These are phyloP conservation scores for Hydrozoanthus tunicans DNA, from an alignment of 64 coral and sea anemone species.

Conservation along the genomic window DNA sequence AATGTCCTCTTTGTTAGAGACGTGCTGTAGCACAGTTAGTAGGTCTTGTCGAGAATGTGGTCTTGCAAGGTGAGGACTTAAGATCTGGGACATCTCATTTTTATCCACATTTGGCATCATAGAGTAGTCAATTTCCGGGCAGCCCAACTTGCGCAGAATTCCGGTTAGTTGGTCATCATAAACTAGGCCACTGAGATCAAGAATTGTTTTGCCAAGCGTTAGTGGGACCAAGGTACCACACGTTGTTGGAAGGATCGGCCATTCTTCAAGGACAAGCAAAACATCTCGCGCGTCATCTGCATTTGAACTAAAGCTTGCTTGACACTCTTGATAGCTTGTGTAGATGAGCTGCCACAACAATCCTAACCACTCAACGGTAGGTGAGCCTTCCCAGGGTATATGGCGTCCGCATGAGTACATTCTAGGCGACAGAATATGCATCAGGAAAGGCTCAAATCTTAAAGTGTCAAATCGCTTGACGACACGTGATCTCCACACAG, in stretches of 20 bases:
- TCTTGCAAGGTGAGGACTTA: slow-evolving; percentile 70
- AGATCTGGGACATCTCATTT: slow-evolving; percentile 57
- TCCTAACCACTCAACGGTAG: slow-evolving; percentile 75
- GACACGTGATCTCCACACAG: slow-evolving; percentile 64
- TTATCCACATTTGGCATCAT: slow-evolving; percentile 60
- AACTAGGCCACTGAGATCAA: slow-evolving; percentile 69
- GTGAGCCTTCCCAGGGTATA: slow-evolving; percentile 70
- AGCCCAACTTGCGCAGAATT: slow-evolving; percentile 73
- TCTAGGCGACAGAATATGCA: slow-evolving; percentile 67
- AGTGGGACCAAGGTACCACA: slow-evolving; percentile 67
- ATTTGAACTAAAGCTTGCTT: slow-evolving; percentile 62
- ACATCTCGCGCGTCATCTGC: slow-evolving; percentile 69
- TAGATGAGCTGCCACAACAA: slow-evolving; percentile 84
- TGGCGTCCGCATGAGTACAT: slow-evolving; percentile 74
- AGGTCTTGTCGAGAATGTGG: slow-evolving; percentile 78
- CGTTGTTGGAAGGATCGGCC: slow-evolving; percentile 88
- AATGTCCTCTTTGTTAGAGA: slow-evolving; percentile 70
- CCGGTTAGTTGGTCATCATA: slow-evolving; percentile 61
- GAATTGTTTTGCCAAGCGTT: slow-evolving; percentile 81
- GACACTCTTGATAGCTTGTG: slow-evolving; percentile 63
- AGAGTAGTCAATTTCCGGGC: slow-evolving; percentile 80
- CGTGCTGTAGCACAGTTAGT: slow-evolving; percentile 63
- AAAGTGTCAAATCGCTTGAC: slow-evolving; percentile 90
- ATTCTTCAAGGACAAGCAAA: slow-evolving; percentile 76
- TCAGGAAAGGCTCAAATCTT: slow-evolving; percentile 80